Evolutionary conservation across 2,888 invertebrate genomes (phyloP), one percentile per base, ranked within the genome.

Genomic region (Cetonia aurata): DNA sequence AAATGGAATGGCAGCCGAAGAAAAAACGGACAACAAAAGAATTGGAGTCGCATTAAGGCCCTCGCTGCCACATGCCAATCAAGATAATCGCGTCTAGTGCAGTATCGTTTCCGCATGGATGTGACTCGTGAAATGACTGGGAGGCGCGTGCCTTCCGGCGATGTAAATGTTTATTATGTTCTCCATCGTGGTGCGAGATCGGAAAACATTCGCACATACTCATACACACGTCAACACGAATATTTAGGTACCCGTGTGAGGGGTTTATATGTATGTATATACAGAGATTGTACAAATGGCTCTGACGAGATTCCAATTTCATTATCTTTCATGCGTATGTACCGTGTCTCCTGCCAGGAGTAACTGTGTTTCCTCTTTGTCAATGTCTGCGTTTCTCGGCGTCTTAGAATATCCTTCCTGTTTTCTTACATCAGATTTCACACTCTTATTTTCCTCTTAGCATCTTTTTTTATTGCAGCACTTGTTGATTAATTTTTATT

Each of bases 81-180:
- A 65, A 65, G 62, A 65, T 65, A 65, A 65, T 65, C 62, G 50
- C 62, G 50, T 37, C 50, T 50, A 65, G 37, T 41, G 57, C 37
- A 42, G 31, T 60, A 50, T 65, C 48, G 50, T 65, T 65, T 65
- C 62, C 62, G 62, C 62, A 65, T 65, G 62, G 62, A 65, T 65
- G 37, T 65, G 50, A 50, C 62, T 65, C 50, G 62, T 37, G 33
- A 65, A 41, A 50, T 65, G 62, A 17, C 50, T 62, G 17, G 37
- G 6, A 65, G 62, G 37, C 50, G 62, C 62, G 62, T 65, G 62
- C 62, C 33, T 65, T 65, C 62, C 62, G 62, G 62, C 37, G 33
- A 33, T 19, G 46, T 46, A 37, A 37, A 37, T 37, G 37, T 37
- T 37, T 10, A n/a, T n/a, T n/a, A 25, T 19, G 25, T 52, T 46